Base-by-base conservation (phyloP, 2,888 invertebrate genomes). In the Micropterix aruncella region DNA sequence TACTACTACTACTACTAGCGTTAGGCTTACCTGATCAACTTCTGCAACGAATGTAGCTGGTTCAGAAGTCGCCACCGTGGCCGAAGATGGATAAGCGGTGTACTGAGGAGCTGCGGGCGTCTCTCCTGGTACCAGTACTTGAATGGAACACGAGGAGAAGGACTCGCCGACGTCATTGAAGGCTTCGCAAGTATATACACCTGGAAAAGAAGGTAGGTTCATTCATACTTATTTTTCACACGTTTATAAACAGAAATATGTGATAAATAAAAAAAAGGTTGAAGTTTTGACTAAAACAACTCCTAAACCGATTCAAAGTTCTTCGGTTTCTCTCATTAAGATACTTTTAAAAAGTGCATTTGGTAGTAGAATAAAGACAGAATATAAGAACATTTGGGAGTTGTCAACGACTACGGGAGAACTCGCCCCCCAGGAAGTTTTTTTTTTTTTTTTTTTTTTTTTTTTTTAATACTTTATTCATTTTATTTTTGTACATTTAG, bases 131-230 rank as follows among this genome's bases (percentile, higher is more conserved):
- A 92, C 92, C 47, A 77, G 61, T 47, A 94, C 92, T 56, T 83
- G 80, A 48, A 95, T 75, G 51, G 90, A 83, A 65, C 93, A 92
- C 54, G 88, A 88, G 59, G 91, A 91, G 75, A 92, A 92, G 52
- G 89, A 87, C 66, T 92, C 93, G 51, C 92, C 93, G 43, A 83
- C 83, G 66, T 93, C 88, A 67, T 93, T 95, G 71, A 92, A 92
- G 52, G 94, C 93, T 65, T 94, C 94, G 65, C 94, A 94, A 14
- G 92, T 92, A 70, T 96, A 96, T 12, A 88, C 87, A 48, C 95
- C 96, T 58, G 82, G 71, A 50, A 62, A 61, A 40, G 16, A 18
- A 38, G 46, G 7, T n/a, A 36, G 38, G 38, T n/a, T n/a, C 17
- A 14, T 15, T 1, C 19, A 43, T 16, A 3, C 7, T 15, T 3